Percentiles rank a stretch among this genome's conserved stretches.
Evolutionary conservation across 2,797 vertebrate genomes (phyloP).

Genomic region (Gastrophryne carolinensis): DNA sequence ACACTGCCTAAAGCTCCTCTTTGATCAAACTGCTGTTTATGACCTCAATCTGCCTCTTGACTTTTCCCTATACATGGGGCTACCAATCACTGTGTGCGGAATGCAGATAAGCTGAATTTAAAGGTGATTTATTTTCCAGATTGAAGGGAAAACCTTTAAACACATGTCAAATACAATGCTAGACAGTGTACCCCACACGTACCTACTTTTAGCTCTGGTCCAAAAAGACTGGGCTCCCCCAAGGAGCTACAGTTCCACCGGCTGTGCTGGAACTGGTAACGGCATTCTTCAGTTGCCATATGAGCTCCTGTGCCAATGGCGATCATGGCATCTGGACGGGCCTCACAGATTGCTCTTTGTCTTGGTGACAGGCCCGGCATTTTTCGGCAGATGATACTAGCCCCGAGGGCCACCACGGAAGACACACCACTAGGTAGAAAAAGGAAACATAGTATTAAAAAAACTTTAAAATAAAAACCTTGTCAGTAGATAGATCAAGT

Average conservation of each 20-base stretch:
- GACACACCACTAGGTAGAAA: slow-evolving; percentile 40
- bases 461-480: no score
- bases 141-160: no score
- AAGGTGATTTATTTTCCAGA: no score
- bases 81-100: no score
- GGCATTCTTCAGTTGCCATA: slow-evolving; percentile 44
- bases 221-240: slow-evolving; percentile 47
- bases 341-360: slow-evolving; percentile 48
- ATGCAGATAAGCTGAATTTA: no score
- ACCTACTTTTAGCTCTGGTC: slow-evolving; percentile 53
- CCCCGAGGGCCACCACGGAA: slow-evolving; percentile 51
- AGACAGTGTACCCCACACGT: slow-evolving; percentile 34
- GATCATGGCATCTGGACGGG: slow-evolving; percentile 49
- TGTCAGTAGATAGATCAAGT: no score
- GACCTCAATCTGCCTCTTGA: no score
- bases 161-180: no score
- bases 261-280: slow-evolving; percentile 45
- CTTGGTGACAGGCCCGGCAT: slow-evolving; percentile 49
- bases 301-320: slow-evolving; percentile 42
- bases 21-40: no score
- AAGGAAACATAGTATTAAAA: background rate
- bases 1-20: no score
- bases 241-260: slow-evolving; percentile 52
- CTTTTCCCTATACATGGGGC: no score
- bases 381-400: slow-evolving; percentile 52